These are phyloP conservation scores for Copidosoma floridanum DNA, from an alignment of 1,140 invertebrate species.

Conservation along the genomic window DNA sequence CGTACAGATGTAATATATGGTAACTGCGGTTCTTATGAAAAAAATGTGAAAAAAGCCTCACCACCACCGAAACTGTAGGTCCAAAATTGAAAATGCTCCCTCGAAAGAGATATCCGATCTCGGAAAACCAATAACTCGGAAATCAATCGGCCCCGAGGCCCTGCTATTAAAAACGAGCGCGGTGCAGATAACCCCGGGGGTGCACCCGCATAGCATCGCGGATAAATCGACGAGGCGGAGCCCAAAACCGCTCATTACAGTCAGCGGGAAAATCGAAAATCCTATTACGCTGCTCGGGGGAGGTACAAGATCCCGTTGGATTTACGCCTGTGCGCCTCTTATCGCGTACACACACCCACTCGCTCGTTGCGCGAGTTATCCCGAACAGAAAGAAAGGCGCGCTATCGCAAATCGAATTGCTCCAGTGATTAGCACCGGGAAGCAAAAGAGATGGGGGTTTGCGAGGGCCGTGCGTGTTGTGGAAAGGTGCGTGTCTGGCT, in stretches of 20 bases:
- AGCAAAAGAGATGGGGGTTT: neutral
- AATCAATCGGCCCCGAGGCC: too few relatives aligned
- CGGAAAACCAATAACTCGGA: too few relatives aligned
- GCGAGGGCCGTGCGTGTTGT: slow-evolving; percentile 33
- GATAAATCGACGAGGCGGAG: neutral
- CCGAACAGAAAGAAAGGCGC: neutral
- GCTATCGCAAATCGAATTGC: slow-evolving; percentile 45
- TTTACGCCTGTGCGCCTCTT: slow-evolving; percentile 12
- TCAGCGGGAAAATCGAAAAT: neutral
- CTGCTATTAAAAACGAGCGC: too few relatives aligned
- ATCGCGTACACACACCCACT: neutral
- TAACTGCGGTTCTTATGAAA: too few relatives aligned
- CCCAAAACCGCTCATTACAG: neutral
- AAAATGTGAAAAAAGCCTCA: too few relatives aligned
- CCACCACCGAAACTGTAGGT: too few relatives aligned
- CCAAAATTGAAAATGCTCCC: too few relatives aligned
- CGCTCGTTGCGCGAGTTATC: too few relatives aligned
- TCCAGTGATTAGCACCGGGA: slow-evolving; percentile 43
- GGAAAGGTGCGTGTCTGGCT: slow-evolving; percentile 39
- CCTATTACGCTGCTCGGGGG: slow-evolving; percentile 12
- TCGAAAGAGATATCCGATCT: too few relatives aligned
- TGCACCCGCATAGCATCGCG: too few relatives aligned
- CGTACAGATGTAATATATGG: too few relatives aligned
- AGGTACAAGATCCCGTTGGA: slow-evolving; percentile 19
- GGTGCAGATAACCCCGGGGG: too few relatives aligned